Conservation (phyloP, 2,888 invertebrate species). For the Adelphocoris suturalis region DNA sequence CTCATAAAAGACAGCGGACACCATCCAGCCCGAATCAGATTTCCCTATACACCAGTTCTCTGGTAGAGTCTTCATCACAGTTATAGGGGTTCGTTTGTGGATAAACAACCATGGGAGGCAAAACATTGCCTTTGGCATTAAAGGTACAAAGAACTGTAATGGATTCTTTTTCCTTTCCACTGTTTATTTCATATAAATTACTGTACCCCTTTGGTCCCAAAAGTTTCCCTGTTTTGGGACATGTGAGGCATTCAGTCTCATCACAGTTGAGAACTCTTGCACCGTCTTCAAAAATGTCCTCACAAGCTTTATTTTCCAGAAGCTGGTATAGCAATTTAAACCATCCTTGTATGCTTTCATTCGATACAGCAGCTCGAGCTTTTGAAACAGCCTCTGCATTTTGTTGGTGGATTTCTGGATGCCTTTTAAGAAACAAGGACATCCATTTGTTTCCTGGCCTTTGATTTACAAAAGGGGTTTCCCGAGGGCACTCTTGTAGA, state of each 20-base stretch:
- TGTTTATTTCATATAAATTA: conserved; percentile 24
- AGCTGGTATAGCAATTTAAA: neutral
- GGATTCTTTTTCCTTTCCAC: too few species aligned
- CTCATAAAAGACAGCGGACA: conserved; percentile 13
- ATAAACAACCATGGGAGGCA: conserved; percentile 47
- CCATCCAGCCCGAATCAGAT: conserved; percentile 56
- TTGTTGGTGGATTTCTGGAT: conserved; percentile 7
- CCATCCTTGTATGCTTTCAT: neutral
- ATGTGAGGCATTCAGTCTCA: conserved; percentile 31
- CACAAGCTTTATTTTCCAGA: neutral
- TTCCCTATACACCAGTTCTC: neutral
- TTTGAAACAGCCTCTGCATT: neutral
- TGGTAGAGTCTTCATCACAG: conserved; percentile 21
- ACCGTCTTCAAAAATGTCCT: conserved; percentile 32
- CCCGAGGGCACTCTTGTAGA: neutral
- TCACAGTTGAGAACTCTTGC: conserved; percentile 32
- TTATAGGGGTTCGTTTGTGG: neutral
- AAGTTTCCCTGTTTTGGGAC: conserved; percentile 40
- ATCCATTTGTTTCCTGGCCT: conserved; percentile 31
- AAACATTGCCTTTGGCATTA: neutral
- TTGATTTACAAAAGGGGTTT: neutral
- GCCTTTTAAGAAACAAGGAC: conserved; percentile 35
- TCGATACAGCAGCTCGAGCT: neutral
- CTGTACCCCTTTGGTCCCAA: conserved; percentile 12
- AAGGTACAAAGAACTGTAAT: conserved; percentile 48